Percentiles rank a stretch among this genome's conserved stretches.
phyloP scores from a whole-genome alignment of 2,797 vertebrate genomes.

The Petrocephalus sullivani region DNA sequence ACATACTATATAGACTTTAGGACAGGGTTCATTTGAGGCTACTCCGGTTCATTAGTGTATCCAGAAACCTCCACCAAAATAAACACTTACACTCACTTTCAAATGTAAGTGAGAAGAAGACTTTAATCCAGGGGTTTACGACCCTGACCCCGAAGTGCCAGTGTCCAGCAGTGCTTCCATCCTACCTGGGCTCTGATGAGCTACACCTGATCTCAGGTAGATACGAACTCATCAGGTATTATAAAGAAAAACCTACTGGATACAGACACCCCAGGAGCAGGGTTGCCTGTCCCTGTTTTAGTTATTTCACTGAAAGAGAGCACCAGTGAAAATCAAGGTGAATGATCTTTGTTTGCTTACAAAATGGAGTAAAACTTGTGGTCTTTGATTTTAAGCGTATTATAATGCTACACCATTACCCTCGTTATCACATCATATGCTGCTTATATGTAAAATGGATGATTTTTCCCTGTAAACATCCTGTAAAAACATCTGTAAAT shows the following conservation, averaged over 20 bases:
- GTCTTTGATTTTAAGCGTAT: not conserved
- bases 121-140: not conserved
- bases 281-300: too few relatives aligned
- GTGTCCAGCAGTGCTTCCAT: too few relatives aligned
- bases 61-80: not conserved
- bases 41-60: not conserved
- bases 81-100: not conserved
- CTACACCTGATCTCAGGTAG: too few relatives aligned
- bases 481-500: not conserved
- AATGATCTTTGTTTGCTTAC: not conserved
- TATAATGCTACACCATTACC: not conserved
- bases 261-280: too few relatives aligned
- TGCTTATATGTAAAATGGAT: not conserved
- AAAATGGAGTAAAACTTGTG: not conserved
- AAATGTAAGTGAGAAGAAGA: not conserved
- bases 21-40: not conserved
- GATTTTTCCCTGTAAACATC: not conserved
- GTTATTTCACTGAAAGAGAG: too few relatives aligned
- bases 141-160: too few relatives aligned
- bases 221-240: too few relatives aligned
- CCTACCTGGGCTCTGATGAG: too few relatives aligned
- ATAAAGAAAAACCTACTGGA: too few relatives aligned
- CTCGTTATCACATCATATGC: not conserved
- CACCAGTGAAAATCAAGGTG: not conserved
- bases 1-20: not conserved